Evolutionary conservation across 1,140 invertebrate genomes (phyloP).

Genomic region (Hylaeus anthracinus): DNA sequence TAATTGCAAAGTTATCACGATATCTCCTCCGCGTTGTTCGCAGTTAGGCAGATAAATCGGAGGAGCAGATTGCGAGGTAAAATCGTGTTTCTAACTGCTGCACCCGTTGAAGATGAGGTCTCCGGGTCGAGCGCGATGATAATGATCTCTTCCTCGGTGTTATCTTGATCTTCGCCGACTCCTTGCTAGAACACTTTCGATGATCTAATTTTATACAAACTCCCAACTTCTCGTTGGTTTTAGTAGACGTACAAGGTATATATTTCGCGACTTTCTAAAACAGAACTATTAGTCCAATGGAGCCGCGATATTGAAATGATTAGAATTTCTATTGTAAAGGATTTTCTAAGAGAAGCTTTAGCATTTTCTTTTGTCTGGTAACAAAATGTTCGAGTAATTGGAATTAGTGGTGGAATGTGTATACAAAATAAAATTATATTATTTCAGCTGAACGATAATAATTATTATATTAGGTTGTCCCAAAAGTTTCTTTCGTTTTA

Average conservation of each 20-base stretch:
- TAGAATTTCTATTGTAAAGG: too few species aligned
- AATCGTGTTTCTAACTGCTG: constrained; percentile 8
- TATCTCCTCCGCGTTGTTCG: constrained; percentile 9
- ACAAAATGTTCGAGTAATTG: too few species aligned
- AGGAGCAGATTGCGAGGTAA: not conserved
- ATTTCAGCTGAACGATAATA: too few species aligned
- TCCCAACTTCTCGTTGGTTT: not conserved
- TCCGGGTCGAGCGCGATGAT: not conserved
- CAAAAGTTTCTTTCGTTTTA: too few species aligned
- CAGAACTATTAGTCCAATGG: not conserved
- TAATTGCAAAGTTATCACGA: constrained; percentile 32
- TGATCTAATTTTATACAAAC: constrained; percentile 9
- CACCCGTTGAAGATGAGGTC: not conserved
- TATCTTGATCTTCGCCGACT: not conserved
- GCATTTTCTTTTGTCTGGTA: too few species aligned
- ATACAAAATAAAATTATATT: too few species aligned
- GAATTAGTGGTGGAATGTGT: too few species aligned
- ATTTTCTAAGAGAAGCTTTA: too few species aligned
- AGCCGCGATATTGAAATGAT: too few species aligned
- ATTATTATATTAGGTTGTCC: too few species aligned
- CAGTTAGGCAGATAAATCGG: constrained; percentile 33
- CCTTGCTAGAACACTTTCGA: not conserved
- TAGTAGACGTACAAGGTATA: not conserved
- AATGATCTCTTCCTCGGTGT: not conserved
- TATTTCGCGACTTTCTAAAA: not conserved